A percentile compares a stretch with the other conserved stretches of the same genome.
Conservation (phyloP, 2,888 invertebrate species). For the Germaria angustata region DNA sequence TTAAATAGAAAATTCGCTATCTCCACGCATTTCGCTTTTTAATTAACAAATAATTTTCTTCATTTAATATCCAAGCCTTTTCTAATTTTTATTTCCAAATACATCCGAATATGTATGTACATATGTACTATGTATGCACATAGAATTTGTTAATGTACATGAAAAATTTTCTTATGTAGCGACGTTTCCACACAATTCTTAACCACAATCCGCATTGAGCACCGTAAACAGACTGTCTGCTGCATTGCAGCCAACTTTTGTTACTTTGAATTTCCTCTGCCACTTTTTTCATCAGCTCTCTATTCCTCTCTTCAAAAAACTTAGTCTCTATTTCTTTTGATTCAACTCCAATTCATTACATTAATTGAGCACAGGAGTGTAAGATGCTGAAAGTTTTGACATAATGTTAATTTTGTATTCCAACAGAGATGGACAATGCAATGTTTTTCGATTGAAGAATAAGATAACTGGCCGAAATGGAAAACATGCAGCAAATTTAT, state of each 20-base stretch:
- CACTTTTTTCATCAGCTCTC: too few species aligned
- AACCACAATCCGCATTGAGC: slow-evolving; percentile 55
- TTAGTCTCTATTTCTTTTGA: neutral
- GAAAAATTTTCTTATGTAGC: slow-evolving; percentile 25
- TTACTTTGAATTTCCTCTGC: neutral
- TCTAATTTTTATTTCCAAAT: slow-evolving; percentile 16
- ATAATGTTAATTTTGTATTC: neutral
- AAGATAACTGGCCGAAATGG: too few species aligned
- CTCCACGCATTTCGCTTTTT: slow-evolving; percentile 43
- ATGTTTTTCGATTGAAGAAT: too few species aligned
- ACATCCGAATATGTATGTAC: slow-evolving; percentile 6
- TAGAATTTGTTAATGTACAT: too few species aligned
- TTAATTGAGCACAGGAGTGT: neutral
- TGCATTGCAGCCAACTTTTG: slow-evolving; percentile 42
- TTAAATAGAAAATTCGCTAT: slow-evolving; percentile 31
- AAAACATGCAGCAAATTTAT: too few species aligned
- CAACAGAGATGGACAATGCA: neutral
- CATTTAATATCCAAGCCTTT: slow-evolving; percentile 3
- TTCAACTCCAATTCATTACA: slow-evolving; percentile 10
- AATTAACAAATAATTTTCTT: slow-evolving; percentile 27
- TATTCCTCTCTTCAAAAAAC: neutral
- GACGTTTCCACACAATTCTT: slow-evolving; percentile 10
- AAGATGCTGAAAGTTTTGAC: neutral
- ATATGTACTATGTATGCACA: neutral
- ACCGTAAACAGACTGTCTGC: slow-evolving; percentile 63